phyloP scores from a whole-genome alignment of 2,888 invertebrate species.

The Amphipoea lucens region DNA sequence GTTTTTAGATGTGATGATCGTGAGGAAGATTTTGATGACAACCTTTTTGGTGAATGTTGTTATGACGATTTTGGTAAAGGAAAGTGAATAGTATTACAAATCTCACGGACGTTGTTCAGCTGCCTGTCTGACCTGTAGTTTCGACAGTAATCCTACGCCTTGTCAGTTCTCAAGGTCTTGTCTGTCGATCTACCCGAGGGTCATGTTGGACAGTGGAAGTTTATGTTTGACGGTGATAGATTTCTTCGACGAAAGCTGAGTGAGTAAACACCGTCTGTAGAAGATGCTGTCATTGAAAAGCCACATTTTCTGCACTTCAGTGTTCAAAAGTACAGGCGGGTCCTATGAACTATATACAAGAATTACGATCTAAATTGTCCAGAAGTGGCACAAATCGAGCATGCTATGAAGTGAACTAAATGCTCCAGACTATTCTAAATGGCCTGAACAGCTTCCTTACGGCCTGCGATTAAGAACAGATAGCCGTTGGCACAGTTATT shows the following conservation, averaged over 20 bases:
- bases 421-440: constrained; percentile 50
- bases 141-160: background rate
- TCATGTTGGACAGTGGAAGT: background rate
- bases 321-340: background rate
- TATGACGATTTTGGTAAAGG: too few species aligned
- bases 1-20: background rate
- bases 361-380: constrained; percentile 17
- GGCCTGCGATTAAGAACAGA: constrained; percentile 67
- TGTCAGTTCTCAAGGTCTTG: constrained; percentile 1
- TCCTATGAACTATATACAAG: background rate
- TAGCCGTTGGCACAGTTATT: constrained; percentile 65
- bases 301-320: background rate
- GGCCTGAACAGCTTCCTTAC: constrained; percentile 56
- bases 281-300: background rate
- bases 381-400: constrained; percentile 23
- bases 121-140: background rate
- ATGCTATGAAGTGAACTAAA: constrained; percentile 41
- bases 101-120: background rate
- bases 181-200: background rate
- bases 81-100: background rate
- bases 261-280: background rate
- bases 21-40: background rate
- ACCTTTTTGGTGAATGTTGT: background rate
- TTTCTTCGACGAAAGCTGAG: background rate
- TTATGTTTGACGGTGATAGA: background rate